Conservation (phyloP, 2,113 vertebrate species). For the Callionymus lyra region DNA sequence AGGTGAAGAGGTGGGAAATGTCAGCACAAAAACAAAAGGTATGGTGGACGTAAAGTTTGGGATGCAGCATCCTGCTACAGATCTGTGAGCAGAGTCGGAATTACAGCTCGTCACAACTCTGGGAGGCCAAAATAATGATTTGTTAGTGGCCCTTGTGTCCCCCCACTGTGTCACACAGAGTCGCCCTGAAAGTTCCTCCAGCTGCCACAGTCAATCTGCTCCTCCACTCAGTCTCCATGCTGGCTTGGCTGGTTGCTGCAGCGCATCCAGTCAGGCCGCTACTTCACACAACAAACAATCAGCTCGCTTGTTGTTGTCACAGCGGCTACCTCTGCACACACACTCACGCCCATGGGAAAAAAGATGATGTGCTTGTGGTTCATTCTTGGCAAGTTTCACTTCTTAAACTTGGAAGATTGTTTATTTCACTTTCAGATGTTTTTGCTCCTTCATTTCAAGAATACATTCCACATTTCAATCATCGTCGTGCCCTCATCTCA, state of each 20-base stretch:
- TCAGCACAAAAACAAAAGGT: neutral
- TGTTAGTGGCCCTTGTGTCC: conserved; percentile 9
- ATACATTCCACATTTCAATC: too few relatives aligned
- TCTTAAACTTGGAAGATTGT: neutral
- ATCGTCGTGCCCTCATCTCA: too few relatives aligned
- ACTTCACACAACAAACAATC: conserved; percentile 7
- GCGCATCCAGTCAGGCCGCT: neutral
- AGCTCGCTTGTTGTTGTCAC: conserved; percentile 15
- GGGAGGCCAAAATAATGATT: conserved; percentile 23
- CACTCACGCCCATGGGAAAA: neutral
- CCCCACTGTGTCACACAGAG: conserved; percentile 15
- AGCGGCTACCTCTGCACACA: conserved; percentile 4
- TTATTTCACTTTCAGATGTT: too few relatives aligned
- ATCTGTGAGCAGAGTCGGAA: conserved; percentile 5
- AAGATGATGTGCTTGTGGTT: neutral
- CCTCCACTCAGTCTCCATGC: neutral
- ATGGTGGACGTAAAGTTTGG: neutral
- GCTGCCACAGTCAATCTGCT: conserved; percentile 25
- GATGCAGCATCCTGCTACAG: neutral
- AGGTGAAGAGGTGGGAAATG: neutral
- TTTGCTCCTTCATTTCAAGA: too few relatives aligned
- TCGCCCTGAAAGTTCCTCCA: conserved; percentile 16
- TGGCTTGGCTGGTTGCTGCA: neutral
- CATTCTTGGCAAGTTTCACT: conserved; percentile 1
- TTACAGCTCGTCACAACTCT: conserved; percentile 1